Conservation (phyloP, 2,888 invertebrate genomes). For the Macrosiphum euphorbiae region DNA sequence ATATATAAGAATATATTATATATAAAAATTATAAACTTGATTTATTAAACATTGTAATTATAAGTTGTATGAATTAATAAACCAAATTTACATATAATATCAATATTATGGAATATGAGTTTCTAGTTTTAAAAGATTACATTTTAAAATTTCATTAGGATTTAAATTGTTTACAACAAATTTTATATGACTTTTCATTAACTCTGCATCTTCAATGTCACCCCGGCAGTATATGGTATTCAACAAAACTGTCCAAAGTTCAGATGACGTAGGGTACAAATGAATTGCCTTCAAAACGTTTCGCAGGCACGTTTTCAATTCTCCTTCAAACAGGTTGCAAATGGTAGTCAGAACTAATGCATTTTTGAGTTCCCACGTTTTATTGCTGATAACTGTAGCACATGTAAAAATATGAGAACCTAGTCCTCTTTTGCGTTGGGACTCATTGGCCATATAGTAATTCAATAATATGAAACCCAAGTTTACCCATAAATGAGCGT, state of each 20-base stretch:
- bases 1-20: neutral
- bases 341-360: constrained; percentile 48
- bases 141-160: constrained; percentile 36
- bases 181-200: constrained; percentile 21
- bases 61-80: neutral
- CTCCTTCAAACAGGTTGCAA: constrained; percentile 55
- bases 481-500: constrained; percentile 41
- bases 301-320: constrained; percentile 35
- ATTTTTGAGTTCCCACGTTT: constrained; percentile 7
- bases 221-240: constrained; percentile 54
- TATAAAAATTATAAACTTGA: neutral
- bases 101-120: constrained; percentile 47
- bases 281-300: constrained; percentile 53
- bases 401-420: constrained; percentile 40
- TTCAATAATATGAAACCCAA: constrained; percentile 51
- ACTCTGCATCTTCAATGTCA: neutral
- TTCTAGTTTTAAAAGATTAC: constrained; percentile 47
- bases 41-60: neutral
- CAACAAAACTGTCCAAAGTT: constrained; percentile 52
- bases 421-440: constrained; percentile 30
- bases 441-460: constrained; percentile 56
- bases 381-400: constrained; percentile 23
- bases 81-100: neutral
- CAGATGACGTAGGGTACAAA: constrained; percentile 41
- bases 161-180: constrained; percentile 50